A percentile compares a stretch with the other conserved stretches of the same genome.
These are phyloP conservation scores for Plumapathes pennacea DNA, from an alignment of 92 coral and sea anemone genomes.

Conservation along the genomic window DNA sequence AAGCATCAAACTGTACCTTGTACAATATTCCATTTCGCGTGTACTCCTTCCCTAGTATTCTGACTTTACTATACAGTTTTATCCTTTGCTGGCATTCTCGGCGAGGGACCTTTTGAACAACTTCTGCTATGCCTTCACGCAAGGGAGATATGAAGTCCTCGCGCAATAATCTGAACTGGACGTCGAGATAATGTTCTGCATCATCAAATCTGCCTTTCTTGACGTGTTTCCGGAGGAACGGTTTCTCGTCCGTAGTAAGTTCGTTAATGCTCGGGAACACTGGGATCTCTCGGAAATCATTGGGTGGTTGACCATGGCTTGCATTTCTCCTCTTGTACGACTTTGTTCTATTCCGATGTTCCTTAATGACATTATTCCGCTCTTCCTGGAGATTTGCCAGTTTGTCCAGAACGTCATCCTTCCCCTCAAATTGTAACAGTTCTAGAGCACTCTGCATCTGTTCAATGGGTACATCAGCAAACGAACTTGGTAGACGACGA, in stretches of 20 bases:
- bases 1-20: conserved; percentile 49
- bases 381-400: conserved; percentile 31
- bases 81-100: conserved; percentile 41
- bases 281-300: conserved; percentile 61
- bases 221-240: conserved; percentile 69
- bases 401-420: conserved; percentile 8
- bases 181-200: conserved; percentile 74
- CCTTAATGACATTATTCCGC: conserved; percentile 46
- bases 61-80: conserved; percentile 51
- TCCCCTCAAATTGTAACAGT: conserved; percentile 4
- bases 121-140: conserved; percentile 71
- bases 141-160: conserved; percentile 82
- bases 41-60: conserved; percentile 37
- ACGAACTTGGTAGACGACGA: conserved; percentile 54
- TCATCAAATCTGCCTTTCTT: conserved; percentile 57
- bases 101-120: conserved; percentile 31
- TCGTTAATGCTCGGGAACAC: conserved; percentile 66
- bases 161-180: conserved; percentile 76
- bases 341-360: conserved; percentile 29
- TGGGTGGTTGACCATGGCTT: conserved; percentile 48
- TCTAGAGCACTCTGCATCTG: conserved; percentile 30
- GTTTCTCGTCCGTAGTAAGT: conserved; percentile 47
- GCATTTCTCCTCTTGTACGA: conserved; percentile 11
- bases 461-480: conserved; percentile 47
- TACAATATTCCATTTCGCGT: conserved; percentile 54